Evolutionary conservation across 2,797 vertebrate species (phyloP).

Genomic region (Chiloscyllium punctatum): DNA sequence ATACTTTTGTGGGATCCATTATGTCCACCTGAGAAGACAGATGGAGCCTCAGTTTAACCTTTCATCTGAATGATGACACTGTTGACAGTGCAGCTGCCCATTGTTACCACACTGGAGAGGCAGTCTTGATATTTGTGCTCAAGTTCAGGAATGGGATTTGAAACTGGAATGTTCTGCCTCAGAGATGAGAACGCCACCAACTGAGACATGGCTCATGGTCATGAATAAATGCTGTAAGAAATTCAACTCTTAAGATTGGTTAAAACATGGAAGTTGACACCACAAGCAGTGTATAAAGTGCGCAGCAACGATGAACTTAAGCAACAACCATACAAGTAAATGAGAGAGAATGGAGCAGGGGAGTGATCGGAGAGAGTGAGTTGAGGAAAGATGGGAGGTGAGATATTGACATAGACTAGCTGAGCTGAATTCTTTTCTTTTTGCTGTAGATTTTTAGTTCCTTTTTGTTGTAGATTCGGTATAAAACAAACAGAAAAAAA

Average conservation of each 20-base stretch:
- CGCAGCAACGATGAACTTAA: background rate
- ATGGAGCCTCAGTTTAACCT: background rate
- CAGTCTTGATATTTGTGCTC: too few species aligned
- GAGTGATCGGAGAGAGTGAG: background rate
- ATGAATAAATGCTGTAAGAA: background rate
- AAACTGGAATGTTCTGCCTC: background rate
- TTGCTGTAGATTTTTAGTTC: background rate
- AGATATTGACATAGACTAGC: background rate
- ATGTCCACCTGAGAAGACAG: background rate
- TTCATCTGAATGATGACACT: background rate
- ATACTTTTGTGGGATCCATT: background rate
- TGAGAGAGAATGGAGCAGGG: background rate
- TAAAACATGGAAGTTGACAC: background rate
- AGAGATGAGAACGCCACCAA: too few species aligned
- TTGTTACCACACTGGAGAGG: too few species aligned
- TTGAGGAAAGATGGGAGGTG: background rate
- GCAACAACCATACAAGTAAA: background rate
- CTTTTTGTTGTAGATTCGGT: background rate
- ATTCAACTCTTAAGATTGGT: background rate
- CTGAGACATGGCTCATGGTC: too few species aligned
- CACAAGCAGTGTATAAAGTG: background rate
- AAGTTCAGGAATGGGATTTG: background rate
- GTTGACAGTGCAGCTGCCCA: background rate
- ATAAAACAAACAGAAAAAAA: background rate
- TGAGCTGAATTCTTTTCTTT: background rate